phyloP scores from a whole-genome alignment of 2,797 vertebrate genomes.

The Cyclura pinguis region DNA sequence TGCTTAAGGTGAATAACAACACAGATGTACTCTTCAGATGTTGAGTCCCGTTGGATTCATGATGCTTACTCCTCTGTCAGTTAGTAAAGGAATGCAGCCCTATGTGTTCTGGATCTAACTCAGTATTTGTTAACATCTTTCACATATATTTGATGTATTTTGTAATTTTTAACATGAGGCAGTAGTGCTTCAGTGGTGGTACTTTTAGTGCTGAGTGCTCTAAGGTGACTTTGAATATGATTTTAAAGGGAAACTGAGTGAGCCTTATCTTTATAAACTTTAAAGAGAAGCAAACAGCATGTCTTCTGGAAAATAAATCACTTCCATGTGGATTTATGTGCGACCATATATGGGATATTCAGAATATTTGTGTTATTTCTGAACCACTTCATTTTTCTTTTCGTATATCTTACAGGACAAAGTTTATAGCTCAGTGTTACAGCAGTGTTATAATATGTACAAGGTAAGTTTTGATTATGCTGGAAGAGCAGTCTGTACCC shows the following conservation, averaged over 20 bases:
- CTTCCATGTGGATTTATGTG: neutral
- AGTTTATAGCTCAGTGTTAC: slow-evolving; percentile 93
- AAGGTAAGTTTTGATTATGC: slow-evolving; percentile 82
- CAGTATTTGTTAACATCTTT: neutral
- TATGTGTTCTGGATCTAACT: neutral
- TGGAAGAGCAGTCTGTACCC: neutral
- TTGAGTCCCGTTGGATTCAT: neutral
- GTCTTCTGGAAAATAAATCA: neutral
- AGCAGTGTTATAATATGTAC: slow-evolving; percentile 98
- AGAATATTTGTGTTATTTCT: slow-evolving; percentile 25
- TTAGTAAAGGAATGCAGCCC: neutral
- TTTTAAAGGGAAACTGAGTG: neutral
- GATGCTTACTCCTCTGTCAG: neutral
- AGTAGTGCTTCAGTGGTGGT: neutral
- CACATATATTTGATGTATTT: neutral
- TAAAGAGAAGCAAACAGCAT: neutral
- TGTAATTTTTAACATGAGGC: neutral
- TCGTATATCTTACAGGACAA: slow-evolving; percentile 86
- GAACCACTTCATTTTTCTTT: neutral
- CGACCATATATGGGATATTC: neutral
- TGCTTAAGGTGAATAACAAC: neutral
- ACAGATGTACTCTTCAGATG: neutral
- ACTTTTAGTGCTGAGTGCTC: neutral
- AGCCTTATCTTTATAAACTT: neutral
- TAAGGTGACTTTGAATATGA: neutral